Base-by-base conservation (phyloP, 2,888 invertebrate genomes). In the Cenopis cana region DNA sequence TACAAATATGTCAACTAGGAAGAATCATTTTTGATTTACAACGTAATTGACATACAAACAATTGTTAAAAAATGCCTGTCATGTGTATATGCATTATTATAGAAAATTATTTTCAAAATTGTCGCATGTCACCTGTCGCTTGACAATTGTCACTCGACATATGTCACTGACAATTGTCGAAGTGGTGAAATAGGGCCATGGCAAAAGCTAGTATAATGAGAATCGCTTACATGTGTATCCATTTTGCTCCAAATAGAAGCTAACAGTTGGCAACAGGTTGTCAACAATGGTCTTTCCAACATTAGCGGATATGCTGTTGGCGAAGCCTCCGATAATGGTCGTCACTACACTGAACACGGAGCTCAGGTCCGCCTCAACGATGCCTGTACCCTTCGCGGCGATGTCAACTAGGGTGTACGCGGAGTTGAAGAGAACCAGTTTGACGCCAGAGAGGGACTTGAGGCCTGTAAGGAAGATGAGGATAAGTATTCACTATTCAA, bases 211-310 rank as follows among this genome's bases (percentile, higher is more conserved):
- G n/a, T n/a, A n/a, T n/a, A n/a, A n/a, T n/a, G n/a, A n/a, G n/a
- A n/a, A n/a, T n/a, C n/a, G 46, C 62, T 62, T 38, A 62, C 62
- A 36, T 62, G n/a, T 0, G 52, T 62, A 62, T 18, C 36, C 36
- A n/a, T 62, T 62, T 36, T n/a, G 18, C n/a, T 62, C 18, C 18
- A 62, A 18, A n/a, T 38, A 62, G 5, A 18, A 62, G 20, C 20
- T 62, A 5, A 10, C 14, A 2, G 36, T 62, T 0, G 52, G 52
- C 36, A 62, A 52, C 36, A 62, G 12, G n/a, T 20, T 52, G 20
- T 62, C 62, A n/a, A 36, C 36, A 10, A 62, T 62, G 5, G 20
- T 52, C 52, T 62, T 62, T 0, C 62, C 62, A 0, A 20, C 14
- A 14, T 18, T 18, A 52, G 20, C 52, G 0, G 52, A 52, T 2